phyloP scores from a whole-genome alignment of 2,888 invertebrate species.

The Pterobdella sp. region DNA sequence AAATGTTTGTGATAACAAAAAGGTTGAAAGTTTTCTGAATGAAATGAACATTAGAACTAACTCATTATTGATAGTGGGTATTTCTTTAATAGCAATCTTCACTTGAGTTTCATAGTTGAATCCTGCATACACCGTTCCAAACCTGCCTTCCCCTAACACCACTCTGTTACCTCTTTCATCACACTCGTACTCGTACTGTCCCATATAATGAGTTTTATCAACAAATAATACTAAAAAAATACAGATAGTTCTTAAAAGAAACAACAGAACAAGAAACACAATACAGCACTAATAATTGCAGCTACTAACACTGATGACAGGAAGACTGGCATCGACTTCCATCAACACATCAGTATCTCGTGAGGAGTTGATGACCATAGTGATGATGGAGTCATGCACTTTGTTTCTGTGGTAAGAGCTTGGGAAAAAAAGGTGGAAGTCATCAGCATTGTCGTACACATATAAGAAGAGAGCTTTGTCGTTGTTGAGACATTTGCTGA shows the following conservation, averaged over 20 bases:
- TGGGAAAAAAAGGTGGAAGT: slow-evolving; percentile 95
- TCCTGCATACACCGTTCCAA: slow-evolving; percentile 88
- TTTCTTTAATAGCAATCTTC: slow-evolving; percentile 92
- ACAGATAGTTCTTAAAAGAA: neutral
- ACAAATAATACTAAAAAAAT: too few species aligned
- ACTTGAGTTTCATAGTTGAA: slow-evolving; percentile 84
- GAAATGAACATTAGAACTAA: slow-evolving; percentile 44
- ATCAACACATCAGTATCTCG: slow-evolving; percentile 22
- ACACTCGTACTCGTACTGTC: slow-evolving; percentile 81
- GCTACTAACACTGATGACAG: neutral
- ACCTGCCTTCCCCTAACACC: slow-evolving; percentile 85
- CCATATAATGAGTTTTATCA: too few species aligned
- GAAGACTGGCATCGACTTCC: neutral
- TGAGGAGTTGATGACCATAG: slow-evolving; percentile 65
- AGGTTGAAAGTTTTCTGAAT: neutral
- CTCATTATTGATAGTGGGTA: slow-evolving; percentile 88
- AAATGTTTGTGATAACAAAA: neutral
- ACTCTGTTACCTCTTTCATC: slow-evolving; percentile 80
- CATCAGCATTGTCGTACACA: slow-evolving; percentile 86
- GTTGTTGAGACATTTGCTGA: slow-evolving; percentile 88
- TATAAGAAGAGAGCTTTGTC: slow-evolving; percentile 90
- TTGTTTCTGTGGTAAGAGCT: slow-evolving; percentile 72
- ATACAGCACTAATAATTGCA: too few species aligned
- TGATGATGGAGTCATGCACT: slow-evolving; percentile 73
- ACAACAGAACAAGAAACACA: too few species aligned